phyloP scores from a whole-genome alignment of 1,140 invertebrate species.

The Nymphalis io region DNA sequence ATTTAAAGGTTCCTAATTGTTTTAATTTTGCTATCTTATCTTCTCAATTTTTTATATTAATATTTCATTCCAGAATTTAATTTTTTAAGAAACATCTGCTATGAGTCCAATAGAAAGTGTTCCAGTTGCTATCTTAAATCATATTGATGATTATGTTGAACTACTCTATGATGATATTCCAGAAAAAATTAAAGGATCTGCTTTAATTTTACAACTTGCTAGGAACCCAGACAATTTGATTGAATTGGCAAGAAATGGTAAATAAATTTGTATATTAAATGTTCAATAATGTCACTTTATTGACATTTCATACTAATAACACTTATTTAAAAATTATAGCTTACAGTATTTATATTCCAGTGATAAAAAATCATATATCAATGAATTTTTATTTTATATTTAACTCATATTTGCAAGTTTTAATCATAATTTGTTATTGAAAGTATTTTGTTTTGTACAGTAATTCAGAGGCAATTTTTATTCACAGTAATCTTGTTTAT shows the following conservation, averaged over 20 bases:
- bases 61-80: not conserved
- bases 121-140: conserved; percentile 86
- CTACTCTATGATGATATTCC: conserved; percentile 97
- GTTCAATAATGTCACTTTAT: not conserved
- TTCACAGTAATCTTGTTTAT: too few species aligned
- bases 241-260: conserved; percentile 95
- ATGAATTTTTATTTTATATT: too few species aligned
- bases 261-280: conserved; percentile 5
- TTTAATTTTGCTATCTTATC: not conserved
- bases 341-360: too few species aligned
- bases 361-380: too few species aligned
- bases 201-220: conserved; percentile 93
- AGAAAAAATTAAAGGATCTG: conserved; percentile 96
- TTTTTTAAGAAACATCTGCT: not conserved
- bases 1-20: not conserved
- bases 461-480: too few species aligned
- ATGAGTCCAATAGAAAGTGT: conserved; percentile 78
- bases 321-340: too few species aligned
- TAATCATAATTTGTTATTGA: too few species aligned
- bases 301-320: too few species aligned
- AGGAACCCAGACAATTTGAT: conserved; percentile 96
- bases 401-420: too few species aligned
- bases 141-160: conserved; percentile 96
- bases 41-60: not conserved
- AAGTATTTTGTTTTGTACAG: too few species aligned